Conservation (phyloP, 2,113 vertebrate genomes). For the Amblyopsis rosae region DNA sequence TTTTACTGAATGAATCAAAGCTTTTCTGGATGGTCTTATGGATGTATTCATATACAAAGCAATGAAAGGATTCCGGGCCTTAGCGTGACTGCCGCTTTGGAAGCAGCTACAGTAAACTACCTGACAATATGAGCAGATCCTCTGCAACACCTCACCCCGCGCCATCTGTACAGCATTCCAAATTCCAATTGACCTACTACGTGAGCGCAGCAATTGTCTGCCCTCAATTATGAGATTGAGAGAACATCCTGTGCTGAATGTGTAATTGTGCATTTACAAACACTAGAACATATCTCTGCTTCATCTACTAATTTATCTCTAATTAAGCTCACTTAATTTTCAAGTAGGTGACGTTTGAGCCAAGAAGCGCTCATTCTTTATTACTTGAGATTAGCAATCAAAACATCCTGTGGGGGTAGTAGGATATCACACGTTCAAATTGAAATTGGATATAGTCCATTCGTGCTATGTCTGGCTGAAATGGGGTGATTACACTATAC, state of each 20-base stretch:
- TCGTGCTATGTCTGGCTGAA: background rate
- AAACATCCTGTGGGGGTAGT: background rate
- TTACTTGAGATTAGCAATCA: slow-evolving; percentile 3
- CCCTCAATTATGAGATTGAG: background rate
- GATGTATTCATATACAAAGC: no score
- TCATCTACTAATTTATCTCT: no score
- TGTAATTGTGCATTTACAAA: background rate
- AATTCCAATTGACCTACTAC: slow-evolving; percentile 6
- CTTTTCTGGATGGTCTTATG: no score
- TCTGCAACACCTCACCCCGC: background rate
- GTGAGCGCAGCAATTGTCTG: background rate
- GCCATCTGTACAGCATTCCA: background rate
- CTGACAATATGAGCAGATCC: background rate
- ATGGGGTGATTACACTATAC: no score
- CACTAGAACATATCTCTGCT: slow-evolving; percentile 1
- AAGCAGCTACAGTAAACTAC: background rate
- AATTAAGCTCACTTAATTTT: slow-evolving; percentile 26
- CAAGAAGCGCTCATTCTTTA: background rate
- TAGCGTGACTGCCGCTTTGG: background rate
- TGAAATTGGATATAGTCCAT: background rate
- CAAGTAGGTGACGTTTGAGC: slow-evolving; percentile 11
- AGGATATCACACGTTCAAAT: background rate
- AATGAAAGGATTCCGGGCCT: background rate
- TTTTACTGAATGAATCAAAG: no score
- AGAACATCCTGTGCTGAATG: background rate